Base-by-base conservation (phyloP, 2,797 vertebrate species). In the Acestrorhynchus altus region DNA sequence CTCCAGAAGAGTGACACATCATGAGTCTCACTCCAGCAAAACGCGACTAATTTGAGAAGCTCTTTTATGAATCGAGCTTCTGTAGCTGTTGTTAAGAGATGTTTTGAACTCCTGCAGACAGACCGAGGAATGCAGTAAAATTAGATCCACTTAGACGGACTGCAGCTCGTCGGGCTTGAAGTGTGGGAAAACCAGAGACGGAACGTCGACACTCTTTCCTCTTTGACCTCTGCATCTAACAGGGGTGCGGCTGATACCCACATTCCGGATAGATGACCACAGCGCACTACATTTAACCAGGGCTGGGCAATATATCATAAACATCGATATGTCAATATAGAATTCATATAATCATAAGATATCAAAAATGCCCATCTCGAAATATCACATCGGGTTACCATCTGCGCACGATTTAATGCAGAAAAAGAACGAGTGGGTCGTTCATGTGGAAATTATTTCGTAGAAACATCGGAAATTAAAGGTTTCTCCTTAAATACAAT, bases 121-220 rank as follows among this genome's bases (percentile, higher is more conserved):
- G 44, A 42, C n/a, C 26, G n/a, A 51, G 81, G 74, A 77, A 77
- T 74, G 78, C 40, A 63, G 64, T 51, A 61, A 52, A 76, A 83
- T 65, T 54, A 70, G 64, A 73, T 60, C 40, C 73, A 74, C 77
- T 70, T 75, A 40, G 69, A 26, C 22, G 16, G 69, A 42, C 46
- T 22, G 59, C 56, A 20, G 35, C 0, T 15, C 35, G 69, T 11
- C 3, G 57, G 20, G n/a, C 72, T 75, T 39, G 44, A 56, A 72
- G 54, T 68, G 77, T 72, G 81, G 54, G 72, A 82, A 81, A 51
- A 69, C 35, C 56, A 61, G 31, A 24, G 4, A 18, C 4, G n/a
- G 20, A 20, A 15, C 8, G 8, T 16, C 8, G 57, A 8, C 57
- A 63, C n/a, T 1, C 63, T 42, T 26, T 35, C 57, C n/a, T 28